Base-by-base conservation (phyloP, 2,888 invertebrate genomes). In the Poecilus cupreus region DNA sequence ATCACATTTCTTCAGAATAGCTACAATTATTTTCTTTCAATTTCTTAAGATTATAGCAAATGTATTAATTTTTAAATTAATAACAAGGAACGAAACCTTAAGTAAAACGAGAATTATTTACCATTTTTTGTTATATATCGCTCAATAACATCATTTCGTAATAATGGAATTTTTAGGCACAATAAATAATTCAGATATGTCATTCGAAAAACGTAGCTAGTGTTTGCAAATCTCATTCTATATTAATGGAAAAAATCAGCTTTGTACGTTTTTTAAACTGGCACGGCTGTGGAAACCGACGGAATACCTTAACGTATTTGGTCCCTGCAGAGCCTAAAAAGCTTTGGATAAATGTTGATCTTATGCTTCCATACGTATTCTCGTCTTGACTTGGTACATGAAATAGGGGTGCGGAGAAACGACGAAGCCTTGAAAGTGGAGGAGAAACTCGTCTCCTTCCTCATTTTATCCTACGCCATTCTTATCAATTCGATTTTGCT, bases 401-500 rank as follows among this genome's bases (percentile, higher is more conserved):
- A 24, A 72, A 72, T 72, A 72, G 24, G 60, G n/a, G 60, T 26
- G 24, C 54, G 20, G 54, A 32, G 54, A 49, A 49, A 16, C 16
- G 18, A 49, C 13, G 16, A 49, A 13, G 16, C 16, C 49, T 49
- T 13, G 16, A 18, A 49, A 49, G 54, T 54, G 6, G 54, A 20
- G 11, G 24, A 22, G 60, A 26, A 57, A 26, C 26, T 60, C 60
- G 24, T 60, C 60, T 60, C 60, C 60, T 24, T n/a, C 60, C 60
- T 60, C 60, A 60, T 60, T 60, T 26, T 60, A 60, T 26, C 60
- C 60, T 60, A 26, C 26, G 26, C 60, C 60, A 26, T 74, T 74
- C 74, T 74, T 74, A 74, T 74, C 74, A 74, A 74, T 74, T 74
- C 74, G 74, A 74, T 74, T 75, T 75, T 75, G 18, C 54, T 37